phyloP scores from a whole-genome alignment of 2,797 vertebrate species.

The Cossypha heuglini region DNA sequence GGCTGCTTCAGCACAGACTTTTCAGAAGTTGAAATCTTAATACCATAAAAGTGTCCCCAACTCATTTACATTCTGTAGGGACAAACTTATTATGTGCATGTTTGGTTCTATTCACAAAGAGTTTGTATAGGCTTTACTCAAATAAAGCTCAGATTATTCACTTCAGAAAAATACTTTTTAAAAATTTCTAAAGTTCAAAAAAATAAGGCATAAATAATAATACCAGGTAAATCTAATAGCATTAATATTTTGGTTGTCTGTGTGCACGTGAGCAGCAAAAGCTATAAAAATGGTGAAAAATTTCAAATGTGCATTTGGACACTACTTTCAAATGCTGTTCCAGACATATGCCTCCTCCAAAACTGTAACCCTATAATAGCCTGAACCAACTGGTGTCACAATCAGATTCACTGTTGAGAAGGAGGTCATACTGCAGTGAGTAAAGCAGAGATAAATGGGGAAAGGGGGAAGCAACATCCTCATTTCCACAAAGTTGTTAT shows the following conservation, averaged over 20 bases:
- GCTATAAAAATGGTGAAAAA: background rate
- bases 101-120: background rate
- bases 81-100: background rate
- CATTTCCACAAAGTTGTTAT: background rate
- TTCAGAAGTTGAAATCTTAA: background rate
- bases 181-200: background rate
- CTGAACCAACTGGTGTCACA: background rate
- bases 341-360: background rate
- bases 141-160: background rate
- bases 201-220: background rate
- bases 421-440: background rate
- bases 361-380: background rate
- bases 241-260: background rate
- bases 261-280: background rate
- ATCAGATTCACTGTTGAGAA: background rate
- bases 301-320: background rate
- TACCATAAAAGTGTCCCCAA: background rate
- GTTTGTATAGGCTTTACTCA: background rate
- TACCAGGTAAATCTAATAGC: background rate
- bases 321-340: background rate
- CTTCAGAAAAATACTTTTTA: background rate
- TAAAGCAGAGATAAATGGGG: background rate
- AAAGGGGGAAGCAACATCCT: background rate
- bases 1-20: background rate
- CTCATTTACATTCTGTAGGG: background rate